phyloP scores from a whole-genome alignment of 2,888 invertebrate genomes.

The Cheilosia variabilis region DNA sequence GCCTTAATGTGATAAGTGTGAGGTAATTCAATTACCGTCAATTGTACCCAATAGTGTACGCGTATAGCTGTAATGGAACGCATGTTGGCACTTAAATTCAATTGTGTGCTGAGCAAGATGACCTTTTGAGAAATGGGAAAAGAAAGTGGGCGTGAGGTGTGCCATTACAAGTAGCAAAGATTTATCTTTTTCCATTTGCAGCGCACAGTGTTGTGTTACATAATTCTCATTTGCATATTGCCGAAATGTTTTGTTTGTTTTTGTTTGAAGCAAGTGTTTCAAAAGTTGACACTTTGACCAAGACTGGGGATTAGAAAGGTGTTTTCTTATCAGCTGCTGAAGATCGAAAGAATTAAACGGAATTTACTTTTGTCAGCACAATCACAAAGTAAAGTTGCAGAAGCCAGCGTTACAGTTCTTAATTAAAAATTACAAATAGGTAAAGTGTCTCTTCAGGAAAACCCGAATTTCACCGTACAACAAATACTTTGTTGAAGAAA shows the following conservation, averaged over 20 bases:
- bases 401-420: no score
- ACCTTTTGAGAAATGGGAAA: constrained; percentile 22
- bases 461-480: no score
- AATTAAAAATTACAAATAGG: no score
- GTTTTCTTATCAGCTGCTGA: no score
- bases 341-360: no score
- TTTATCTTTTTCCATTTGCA: background rate
- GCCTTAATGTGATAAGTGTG: constrained; percentile 65
- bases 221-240: constrained; percentile 15
- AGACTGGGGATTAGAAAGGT: background rate
- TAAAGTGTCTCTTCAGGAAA: no score
- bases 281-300: background rate
- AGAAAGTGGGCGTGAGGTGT: constrained; percentile 59
- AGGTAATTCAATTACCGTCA: constrained; percentile 71
- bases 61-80: constrained; percentile 6
- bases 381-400: no score
- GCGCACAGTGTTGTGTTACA: background rate
- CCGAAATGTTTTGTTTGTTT: background rate
- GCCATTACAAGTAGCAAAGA: background rate
- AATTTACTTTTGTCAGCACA: no score
- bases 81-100: constrained; percentile 62
- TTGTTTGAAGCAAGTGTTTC: background rate
- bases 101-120: constrained; percentile 28
- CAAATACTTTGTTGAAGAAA: no score
- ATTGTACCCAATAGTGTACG: constrained; percentile 24